Percentiles rank a stretch among this genome's conserved stretches.
Evolutionary conservation across 2,797 vertebrate species (phyloP).

Genomic region (Chaetodon trifasciatus): DNA sequence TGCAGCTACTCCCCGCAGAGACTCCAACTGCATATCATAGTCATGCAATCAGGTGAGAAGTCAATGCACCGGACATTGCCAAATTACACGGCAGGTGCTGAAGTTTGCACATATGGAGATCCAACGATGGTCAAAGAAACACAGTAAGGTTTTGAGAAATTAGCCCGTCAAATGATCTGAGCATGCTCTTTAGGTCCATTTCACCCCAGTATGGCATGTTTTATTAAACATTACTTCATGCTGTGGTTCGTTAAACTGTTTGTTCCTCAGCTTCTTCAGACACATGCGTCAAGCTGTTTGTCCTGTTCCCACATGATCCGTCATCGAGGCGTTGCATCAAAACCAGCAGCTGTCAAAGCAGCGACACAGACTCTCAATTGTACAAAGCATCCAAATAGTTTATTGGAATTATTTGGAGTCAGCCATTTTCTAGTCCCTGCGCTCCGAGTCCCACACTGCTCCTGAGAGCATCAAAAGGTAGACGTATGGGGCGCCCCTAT

Average conservation of each 20-base stretch:
- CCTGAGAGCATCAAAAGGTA: too few species aligned
- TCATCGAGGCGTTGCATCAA: slow-evolving; percentile 29
- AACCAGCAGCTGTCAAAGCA: slow-evolving; percentile 40
- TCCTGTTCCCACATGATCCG: slow-evolving; percentile 51
- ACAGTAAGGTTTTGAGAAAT: slow-evolving; percentile 19
- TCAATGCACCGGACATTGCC: slow-evolving; percentile 36
- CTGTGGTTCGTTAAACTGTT: slow-evolving; percentile 16
- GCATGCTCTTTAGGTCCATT: slow-evolving; percentile 16
- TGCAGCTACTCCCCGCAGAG: slow-evolving; percentile 87
- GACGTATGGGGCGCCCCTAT: too few species aligned
- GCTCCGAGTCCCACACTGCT: not conserved
- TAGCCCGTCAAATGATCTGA: not conserved
- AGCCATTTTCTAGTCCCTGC: not conserved
- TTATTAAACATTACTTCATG: slow-evolving; percentile 25
- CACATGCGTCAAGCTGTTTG: slow-evolving; percentile 15
- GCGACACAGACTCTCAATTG: not conserved
- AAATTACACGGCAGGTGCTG: slow-evolving; percentile 47
- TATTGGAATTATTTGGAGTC: not conserved
- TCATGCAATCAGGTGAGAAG: slow-evolving; percentile 89
- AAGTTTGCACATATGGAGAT: slow-evolving; percentile 21
- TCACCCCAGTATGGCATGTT: slow-evolving; percentile 14
- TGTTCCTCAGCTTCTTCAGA: slow-evolving; percentile 35
- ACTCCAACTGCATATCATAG: slow-evolving; percentile 87
- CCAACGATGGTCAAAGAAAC: slow-evolving; percentile 12
- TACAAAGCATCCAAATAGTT: not conserved